Percentiles rank a stretch among this genome's conserved stretches.
These are phyloP conservation scores for Drosophila hydei DNA, from an alignment of 1,140 invertebrate species.

Conservation along the genomic window DNA sequence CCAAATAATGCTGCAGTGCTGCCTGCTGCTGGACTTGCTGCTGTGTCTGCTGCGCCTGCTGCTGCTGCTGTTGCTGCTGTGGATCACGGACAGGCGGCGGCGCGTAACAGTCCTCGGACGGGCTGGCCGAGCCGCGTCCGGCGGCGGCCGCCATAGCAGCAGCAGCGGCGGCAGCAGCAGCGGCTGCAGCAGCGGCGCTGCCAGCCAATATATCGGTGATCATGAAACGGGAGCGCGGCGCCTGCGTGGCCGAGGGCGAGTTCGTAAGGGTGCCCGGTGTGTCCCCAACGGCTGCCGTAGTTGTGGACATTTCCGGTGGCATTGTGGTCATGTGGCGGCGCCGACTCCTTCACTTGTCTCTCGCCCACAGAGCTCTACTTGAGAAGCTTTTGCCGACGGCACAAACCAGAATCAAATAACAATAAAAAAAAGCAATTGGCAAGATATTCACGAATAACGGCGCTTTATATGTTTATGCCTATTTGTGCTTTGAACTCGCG, in stretches of 20 bases:
- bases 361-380: neutral
- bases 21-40: constrained; percentile 65
- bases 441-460: constrained; percentile 9
- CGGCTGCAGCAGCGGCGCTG: constrained; percentile 81
- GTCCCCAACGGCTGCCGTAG: constrained; percentile 71
- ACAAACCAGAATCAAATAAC: constrained; percentile 42
- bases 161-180: constrained; percentile 62
- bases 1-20: constrained; percentile 69
- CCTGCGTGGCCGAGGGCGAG: constrained; percentile 84
- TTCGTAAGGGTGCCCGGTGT: constrained; percentile 36
- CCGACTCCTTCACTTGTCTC: constrained; percentile 5
- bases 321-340: constrained; percentile 79
- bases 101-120: constrained; percentile 48
- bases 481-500: constrained; percentile 16
- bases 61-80: constrained; percentile 35
- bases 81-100: constrained; percentile 27
- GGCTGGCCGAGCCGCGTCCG: constrained; percentile 36
- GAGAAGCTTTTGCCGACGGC: constrained; percentile 35
- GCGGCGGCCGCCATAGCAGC: constrained; percentile 60
- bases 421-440: constrained; percentile 19
- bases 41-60: constrained; percentile 41
- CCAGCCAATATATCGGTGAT: constrained; percentile 91
- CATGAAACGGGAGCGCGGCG: constrained; percentile 90
- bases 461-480: constrained; percentile 7
- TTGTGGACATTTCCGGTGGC: constrained; percentile 82